These are phyloP conservation scores for Danaus melanippus DNA, from an alignment of 1,140 invertebrate genomes.

Conservation along the genomic window DNA sequence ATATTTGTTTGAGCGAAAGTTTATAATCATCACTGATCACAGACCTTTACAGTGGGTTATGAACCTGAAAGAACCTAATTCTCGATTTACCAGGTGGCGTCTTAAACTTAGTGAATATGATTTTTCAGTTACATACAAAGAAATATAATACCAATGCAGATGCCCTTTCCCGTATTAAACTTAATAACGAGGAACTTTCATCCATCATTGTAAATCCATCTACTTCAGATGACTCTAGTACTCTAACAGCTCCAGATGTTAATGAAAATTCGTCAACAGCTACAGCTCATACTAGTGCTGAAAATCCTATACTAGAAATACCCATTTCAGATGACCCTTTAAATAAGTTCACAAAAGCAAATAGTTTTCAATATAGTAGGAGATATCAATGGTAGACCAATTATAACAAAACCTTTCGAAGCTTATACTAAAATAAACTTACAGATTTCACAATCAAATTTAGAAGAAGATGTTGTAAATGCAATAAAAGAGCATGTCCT, in stretches of 20 bases:
- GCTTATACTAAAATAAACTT: constrained; percentile 15
- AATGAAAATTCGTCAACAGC: constrained; percentile 7
- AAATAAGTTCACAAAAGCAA: constrained; percentile 20
- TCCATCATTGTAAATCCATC: constrained; percentile 13
- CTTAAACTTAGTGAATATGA: constrained; percentile 13
- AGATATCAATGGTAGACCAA: no score
- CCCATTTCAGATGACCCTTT: constrained; percentile 21
- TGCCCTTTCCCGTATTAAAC: constrained; percentile 14
- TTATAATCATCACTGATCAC: constrained; percentile 72
- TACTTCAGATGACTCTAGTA: not conserved
- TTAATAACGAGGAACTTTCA: constrained; percentile 13
- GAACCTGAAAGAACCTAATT: constrained; percentile 52
- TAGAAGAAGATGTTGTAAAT: constrained; percentile 17
- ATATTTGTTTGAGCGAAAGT: constrained; percentile 64
- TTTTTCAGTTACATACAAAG: constrained; percentile 19
- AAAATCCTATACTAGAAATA: constrained; percentile 22
- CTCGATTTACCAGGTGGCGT: constrained; percentile 18
- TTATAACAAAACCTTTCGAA: constrained; percentile 16
- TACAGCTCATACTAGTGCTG: constrained; percentile 13
- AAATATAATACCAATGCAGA: constrained; percentile 17
- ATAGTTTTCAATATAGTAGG: constrained; percentile 12
- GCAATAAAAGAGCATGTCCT: constrained; percentile 20
- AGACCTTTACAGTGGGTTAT: constrained; percentile 64
- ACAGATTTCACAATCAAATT: constrained; percentile 17
- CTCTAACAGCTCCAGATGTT: no score